phyloP scores from a whole-genome alignment of 1,140 invertebrate species.

The Euborellia annulipes region DNA sequence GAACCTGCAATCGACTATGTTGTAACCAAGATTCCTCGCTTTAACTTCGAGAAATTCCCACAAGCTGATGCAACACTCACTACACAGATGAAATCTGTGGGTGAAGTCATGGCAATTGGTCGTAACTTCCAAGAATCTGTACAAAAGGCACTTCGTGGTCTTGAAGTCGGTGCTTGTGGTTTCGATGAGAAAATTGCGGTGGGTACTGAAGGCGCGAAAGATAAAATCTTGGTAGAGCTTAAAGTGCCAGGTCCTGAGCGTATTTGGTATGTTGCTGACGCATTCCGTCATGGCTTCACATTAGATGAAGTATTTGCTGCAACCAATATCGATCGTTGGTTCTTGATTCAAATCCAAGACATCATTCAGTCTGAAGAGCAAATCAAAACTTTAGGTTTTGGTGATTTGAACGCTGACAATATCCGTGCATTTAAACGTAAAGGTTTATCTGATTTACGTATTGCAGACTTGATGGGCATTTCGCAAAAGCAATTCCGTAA shows the following conservation, averaged over 20 bases:
- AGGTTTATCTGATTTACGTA: neutral
- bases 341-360: neutral
- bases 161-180: constrained; percentile 3
- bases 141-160: constrained; percentile 8
- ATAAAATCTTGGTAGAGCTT: too few species aligned
- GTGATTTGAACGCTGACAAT: neutral
- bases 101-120: constrained; percentile 11
- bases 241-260: constrained; percentile 1
- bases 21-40: constrained; percentile 11
- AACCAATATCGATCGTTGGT: constrained; percentile 7
- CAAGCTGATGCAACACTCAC: neutral
- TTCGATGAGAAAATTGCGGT: too few species aligned
- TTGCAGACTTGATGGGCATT: neutral
- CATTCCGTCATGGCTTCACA: neutral
- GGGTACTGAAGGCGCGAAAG: too few species aligned
- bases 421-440: neutral
- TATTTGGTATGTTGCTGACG: constrained; percentile 7
- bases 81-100: constrained; percentile 8
- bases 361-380: neutral
- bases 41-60: constrained; percentile 10
- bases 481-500: neutral
- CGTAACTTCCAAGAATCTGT: constrained; percentile 6
- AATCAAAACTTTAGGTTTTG: neutral
- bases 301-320: neutral
- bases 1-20: constrained; percentile 11